These are phyloP conservation scores for Enteromius paludinosus DNA, from an alignment of 2,797 vertebrate species.

Conservation along the genomic window DNA sequence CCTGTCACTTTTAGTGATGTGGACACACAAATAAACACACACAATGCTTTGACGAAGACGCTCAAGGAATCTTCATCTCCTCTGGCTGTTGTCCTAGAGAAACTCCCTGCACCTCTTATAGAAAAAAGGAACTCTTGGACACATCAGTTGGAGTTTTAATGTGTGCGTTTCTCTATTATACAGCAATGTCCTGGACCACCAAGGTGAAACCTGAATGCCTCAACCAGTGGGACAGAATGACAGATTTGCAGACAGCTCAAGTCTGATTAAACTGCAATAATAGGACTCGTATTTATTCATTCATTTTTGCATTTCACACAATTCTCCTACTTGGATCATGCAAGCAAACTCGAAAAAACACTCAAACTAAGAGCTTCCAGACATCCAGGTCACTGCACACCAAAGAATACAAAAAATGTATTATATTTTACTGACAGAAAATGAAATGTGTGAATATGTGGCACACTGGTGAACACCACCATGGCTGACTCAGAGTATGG, in stretches of 20 bases:
- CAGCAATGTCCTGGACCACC: conserved; percentile 19
- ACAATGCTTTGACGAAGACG: conserved; percentile 55
- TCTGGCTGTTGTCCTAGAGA: neutral
- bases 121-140: neutral
- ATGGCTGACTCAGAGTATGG: neutral
- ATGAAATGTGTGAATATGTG: neutral
- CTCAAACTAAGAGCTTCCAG: neutral
- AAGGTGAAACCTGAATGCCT: conserved; percentile 31
- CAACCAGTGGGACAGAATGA: conserved; percentile 16
- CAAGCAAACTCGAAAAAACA: neutral
- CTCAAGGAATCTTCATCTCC: conserved; percentile 33
- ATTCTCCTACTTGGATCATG: neutral
- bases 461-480: neutral
- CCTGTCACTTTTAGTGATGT: conserved; percentile 64
- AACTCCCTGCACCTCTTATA: neutral
- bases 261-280: conserved; percentile 17
- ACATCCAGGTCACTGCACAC: neutral
- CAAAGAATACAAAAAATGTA: neutral
- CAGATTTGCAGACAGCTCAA: conserved; percentile 1
- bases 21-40: conserved; percentile 36
- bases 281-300: neutral
- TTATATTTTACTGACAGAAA: neutral
- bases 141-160: conserved; percentile 19
- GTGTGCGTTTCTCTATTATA: conserved; percentile 1
- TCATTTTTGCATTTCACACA: neutral